Base-by-base conservation (phyloP, 2,113 vertebrate species). In the Clarias gariepinus region DNA sequence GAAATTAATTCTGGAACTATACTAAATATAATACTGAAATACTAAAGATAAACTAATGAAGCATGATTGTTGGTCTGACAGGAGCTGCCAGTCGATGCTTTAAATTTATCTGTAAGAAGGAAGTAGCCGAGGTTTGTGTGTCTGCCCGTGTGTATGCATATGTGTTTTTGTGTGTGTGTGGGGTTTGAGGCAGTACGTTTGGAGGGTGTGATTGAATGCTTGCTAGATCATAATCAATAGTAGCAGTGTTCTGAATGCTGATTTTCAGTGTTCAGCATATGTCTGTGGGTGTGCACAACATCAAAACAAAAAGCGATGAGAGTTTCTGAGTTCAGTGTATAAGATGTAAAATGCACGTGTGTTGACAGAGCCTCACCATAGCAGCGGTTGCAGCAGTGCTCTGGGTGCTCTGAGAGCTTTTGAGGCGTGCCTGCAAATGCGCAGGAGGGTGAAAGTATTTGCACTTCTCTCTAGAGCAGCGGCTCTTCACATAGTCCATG, bases 401-500 rank as follows among this genome's bases (percentile, higher is more conserved):
- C 94, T 97, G 97, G 96, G 98, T 97, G 94, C 98, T 97, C 94
- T 98, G 98, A 79, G 97, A 96, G 66, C 97, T 97, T 96, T 99
- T 99, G 91, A 99, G 98, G 97, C 99, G 98, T 95, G 98, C 98
- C 97, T 99, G 98, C 95, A 99, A 97, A 95, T 99, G 98, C 91
- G 98, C 97, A 90, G 98, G 98, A 87, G 98, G 98, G 94, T 99
- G 98, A 96, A 99, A 99, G 96, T 99, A 99, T 95, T 99, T 99
- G 97, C 98, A 99, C 97, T 98, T 99, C 96, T 99, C 98, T 91
- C 98, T 97, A 93, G 97, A 98, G 96, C 98, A 99, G 95, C 98
- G 98, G 94, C 97, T 97, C 96, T 99, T 99, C 96, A 99, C 98
- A 95, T 97, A 98, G 97, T 99, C 98, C 98, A 99, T 99, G 96